These are phyloP conservation scores for Cercopithecus mitis DNA, from an alignment of 2,797 vertebrate species.

Conservation along the genomic window DNA sequence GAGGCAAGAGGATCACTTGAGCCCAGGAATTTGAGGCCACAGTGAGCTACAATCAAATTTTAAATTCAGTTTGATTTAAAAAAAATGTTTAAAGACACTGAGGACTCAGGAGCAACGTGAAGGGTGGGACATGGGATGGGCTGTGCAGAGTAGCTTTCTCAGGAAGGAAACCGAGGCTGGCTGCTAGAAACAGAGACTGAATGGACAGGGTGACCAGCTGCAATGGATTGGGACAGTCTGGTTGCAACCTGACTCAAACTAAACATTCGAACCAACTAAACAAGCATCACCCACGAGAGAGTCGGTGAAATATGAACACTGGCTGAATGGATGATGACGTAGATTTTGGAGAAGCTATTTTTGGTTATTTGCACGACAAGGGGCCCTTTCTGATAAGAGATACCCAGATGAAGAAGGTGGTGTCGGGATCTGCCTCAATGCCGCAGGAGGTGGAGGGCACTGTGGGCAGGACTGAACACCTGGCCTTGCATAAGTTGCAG, in stretches of 20 bases:
- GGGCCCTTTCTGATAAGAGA: background rate
- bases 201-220: background rate
- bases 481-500: accelerated
- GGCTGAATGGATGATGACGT: background rate
- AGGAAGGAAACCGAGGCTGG: background rate
- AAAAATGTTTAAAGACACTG: background rate
- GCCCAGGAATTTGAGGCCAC: background rate
- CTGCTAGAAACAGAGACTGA: background rate
- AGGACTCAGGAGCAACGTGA: background rate
- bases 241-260: background rate
- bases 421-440: background rate
- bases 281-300: accelerated
- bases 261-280: background rate
- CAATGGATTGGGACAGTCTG: accelerated
- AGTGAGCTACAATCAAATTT: background rate
- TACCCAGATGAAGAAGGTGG: no score
- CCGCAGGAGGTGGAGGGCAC: background rate
- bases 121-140: background rate
- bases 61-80: background rate
- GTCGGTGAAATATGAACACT: background rate
- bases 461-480: background rate
- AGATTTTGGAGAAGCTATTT: background rate
- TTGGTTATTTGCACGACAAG: background rate
- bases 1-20: background rate
- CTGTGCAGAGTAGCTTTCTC: background rate